Percentiles rank a stretch among this genome's conserved stretches.
These are phyloP conservation scores for Corydoras sp. DNA, from an alignment of 2,113 vertebrate species.

Conservation along the genomic window DNA sequence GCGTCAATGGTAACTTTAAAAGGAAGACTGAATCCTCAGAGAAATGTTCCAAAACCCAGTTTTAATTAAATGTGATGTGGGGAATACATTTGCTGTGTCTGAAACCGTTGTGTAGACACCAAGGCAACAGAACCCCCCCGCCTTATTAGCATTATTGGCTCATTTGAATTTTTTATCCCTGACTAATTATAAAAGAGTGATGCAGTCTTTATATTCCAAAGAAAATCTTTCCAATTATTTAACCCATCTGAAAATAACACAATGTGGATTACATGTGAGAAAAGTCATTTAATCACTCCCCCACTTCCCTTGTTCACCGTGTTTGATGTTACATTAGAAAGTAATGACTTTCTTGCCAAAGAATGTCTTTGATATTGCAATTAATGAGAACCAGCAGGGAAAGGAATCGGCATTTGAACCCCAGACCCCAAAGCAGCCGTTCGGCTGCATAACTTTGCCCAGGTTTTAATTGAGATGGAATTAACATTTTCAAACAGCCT, in stretches of 20 bases:
- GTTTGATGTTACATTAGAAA: constrained; percentile 45
- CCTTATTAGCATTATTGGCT: constrained; percentile 40
- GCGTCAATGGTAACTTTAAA: no score
- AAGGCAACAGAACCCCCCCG: constrained; percentile 22
- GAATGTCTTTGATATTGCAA: constrained; percentile 43
- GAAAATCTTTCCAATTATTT: constrained; percentile 32
- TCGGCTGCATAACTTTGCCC: constrained; percentile 27
- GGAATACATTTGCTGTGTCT: constrained; percentile 15
- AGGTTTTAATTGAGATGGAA: constrained; percentile 35
- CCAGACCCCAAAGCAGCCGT: constrained; percentile 28
- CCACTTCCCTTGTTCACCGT: constrained; percentile 12
- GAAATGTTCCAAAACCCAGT: constrained; percentile 20
- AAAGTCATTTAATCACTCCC: constrained; percentile 33
- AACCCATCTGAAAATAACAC: constrained; percentile 36
- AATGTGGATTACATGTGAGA: constrained; percentile 29
- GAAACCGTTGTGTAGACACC: constrained; percentile 25
- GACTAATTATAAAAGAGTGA: constrained; percentile 37
- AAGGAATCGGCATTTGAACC: constrained; percentile 24
- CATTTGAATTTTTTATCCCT: constrained; percentile 37
- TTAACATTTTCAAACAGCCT: constrained; percentile 32
- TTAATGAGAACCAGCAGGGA: constrained; percentile 37
- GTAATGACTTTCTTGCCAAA: constrained; percentile 43
- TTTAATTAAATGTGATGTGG: constrained; percentile 39
- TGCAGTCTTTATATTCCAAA: constrained; percentile 34
- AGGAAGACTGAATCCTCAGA: constrained; percentile 23